A percentile compares a stretch with the other conserved stretches of the same genome.
phyloP scores from a whole-genome alignment of 2,888 invertebrate genomes.

The Drepana falcataria region DNA sequence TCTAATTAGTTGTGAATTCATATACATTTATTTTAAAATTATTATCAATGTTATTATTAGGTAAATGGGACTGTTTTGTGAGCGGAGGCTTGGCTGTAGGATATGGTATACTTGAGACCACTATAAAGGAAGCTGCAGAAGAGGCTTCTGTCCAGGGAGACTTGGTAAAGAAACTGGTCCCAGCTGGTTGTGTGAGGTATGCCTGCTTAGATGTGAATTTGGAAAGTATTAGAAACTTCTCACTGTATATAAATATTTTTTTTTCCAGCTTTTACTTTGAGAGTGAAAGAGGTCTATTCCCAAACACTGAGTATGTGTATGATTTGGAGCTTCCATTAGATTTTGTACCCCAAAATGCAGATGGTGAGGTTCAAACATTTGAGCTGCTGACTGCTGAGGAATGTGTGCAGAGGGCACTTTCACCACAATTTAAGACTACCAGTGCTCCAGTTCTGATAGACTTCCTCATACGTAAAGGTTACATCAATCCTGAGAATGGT shows the following conservation, averaged over 20 bases:
- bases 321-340: constrained; percentile 94
- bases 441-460: constrained; percentile 94
- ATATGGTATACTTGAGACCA: constrained; percentile 92
- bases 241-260: neutral
- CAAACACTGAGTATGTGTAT: constrained; percentile 96
- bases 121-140: constrained; percentile 95
- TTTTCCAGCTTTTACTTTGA: constrained; percentile 90
- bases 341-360: constrained; percentile 94
- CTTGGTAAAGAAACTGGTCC: constrained; percentile 85
- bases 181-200: constrained; percentile 90
- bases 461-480: constrained; percentile 94
- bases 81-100: constrained; percentile 95
- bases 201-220: neutral
- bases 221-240: constrained; percentile 4
- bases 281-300: constrained; percentile 94
- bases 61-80: constrained; percentile 97
- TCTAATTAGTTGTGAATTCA: too few species aligned
- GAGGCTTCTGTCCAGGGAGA: constrained; percentile 93
- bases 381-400: constrained; percentile 90
- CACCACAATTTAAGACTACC: constrained; percentile 94
- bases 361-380: constrained; percentile 96
- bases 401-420: constrained; percentile 88
- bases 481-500: constrained; percentile 94
- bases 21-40: too few species aligned
- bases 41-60: constrained; percentile 37